A percentile compares a stretch with the other conserved stretches of the same genome.
Evolutionary conservation across 2,888 invertebrate species (phyloP).

Genomic region (Agapetus fuscipes): DNA sequence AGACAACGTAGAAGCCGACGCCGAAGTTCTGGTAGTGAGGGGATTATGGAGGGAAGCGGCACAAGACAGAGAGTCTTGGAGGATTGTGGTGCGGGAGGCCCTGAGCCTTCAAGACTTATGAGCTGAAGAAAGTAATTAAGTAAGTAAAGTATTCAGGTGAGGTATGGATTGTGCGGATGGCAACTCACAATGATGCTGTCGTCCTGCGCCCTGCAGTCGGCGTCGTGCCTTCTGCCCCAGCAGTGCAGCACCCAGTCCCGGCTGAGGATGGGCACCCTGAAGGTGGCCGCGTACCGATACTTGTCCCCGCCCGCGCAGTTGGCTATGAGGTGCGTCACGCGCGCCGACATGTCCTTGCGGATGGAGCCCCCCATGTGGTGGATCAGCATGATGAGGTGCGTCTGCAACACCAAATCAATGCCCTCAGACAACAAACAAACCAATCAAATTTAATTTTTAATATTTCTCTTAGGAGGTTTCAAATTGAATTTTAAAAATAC

Average conservation of each 20-base stretch:
- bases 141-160: too few species aligned
- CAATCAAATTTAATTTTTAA: not conserved
- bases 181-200: slow-evolving; percentile 55
- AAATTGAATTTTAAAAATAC: not conserved
- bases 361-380: slow-evolving; percentile 97
- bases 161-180: too few species aligned
- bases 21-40: too few species aligned
- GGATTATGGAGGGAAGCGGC: too few species aligned
- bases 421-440: not conserved
- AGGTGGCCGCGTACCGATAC: slow-evolving; percentile 87
- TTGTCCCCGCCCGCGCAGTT: slow-evolving; percentile 84
- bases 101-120: too few species aligned
- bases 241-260: slow-evolving; percentile 80
- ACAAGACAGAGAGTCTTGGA: too few species aligned
- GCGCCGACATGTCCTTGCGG: slow-evolving; percentile 78
- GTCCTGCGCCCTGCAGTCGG: slow-evolving; percentile 59
- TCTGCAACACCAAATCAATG: slow-evolving; percentile 44
- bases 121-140: too few species aligned
- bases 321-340: slow-evolving; percentile 90
- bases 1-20: too few species aligned
- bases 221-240: slow-evolving; percentile 72
- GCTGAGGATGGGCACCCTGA: slow-evolving; percentile 81
- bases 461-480: not conserved
- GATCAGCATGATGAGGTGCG: slow-evolving; percentile 75
- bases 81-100: too few species aligned